phyloP scores from a whole-genome alignment of 2,797 vertebrate species.

The Apodemus agrarius region DNA sequence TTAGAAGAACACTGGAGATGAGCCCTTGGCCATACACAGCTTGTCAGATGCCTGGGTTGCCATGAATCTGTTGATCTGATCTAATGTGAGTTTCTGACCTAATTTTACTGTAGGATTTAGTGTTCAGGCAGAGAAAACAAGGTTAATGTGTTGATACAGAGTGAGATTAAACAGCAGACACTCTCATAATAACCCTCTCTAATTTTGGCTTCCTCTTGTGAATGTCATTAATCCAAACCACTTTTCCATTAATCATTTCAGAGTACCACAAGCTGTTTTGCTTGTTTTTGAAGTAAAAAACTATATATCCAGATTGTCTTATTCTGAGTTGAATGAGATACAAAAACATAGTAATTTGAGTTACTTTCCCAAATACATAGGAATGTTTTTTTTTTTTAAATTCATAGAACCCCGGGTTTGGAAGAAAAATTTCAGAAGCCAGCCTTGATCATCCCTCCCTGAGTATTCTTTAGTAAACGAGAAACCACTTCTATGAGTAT shows the following conservation, averaged over 20 bases:
- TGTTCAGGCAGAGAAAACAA: slow-evolving; percentile 83
- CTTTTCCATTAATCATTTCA: slow-evolving; percentile 69
- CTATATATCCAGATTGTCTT: slow-evolving; percentile 33
- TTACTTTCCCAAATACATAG: not conserved
- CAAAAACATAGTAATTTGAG: not conserved
- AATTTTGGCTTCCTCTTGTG: slow-evolving; percentile 67
- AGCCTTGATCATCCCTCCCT: not conserved
- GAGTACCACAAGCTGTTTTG: slow-evolving; percentile 38
- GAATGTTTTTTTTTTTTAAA: slow-evolving; percentile 21
- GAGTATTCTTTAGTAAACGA: slow-evolving; percentile 10
- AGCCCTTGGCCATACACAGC: not conserved
- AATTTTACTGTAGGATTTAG: slow-evolving; percentile 85
- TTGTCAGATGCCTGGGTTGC: slow-evolving; percentile 78
- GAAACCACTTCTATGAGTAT: not conserved
- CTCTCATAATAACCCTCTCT: slow-evolving; percentile 63
- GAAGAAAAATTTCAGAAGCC: not conserved
- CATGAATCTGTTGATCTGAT: slow-evolving; percentile 85
- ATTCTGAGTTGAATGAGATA: not conserved
- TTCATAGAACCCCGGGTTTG: not conserved
- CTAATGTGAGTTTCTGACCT: slow-evolving; percentile 88
- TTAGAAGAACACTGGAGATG: not conserved
- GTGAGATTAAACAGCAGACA: slow-evolving; percentile 77
- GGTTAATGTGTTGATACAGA: slow-evolving; percentile 84
- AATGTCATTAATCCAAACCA: slow-evolving; percentile 66
- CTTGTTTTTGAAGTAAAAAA: slow-evolving; percentile 67